Evolutionary conservation across 2,888 invertebrate species (phyloP).

Genomic region (Yponomeuta sedellus): DNA sequence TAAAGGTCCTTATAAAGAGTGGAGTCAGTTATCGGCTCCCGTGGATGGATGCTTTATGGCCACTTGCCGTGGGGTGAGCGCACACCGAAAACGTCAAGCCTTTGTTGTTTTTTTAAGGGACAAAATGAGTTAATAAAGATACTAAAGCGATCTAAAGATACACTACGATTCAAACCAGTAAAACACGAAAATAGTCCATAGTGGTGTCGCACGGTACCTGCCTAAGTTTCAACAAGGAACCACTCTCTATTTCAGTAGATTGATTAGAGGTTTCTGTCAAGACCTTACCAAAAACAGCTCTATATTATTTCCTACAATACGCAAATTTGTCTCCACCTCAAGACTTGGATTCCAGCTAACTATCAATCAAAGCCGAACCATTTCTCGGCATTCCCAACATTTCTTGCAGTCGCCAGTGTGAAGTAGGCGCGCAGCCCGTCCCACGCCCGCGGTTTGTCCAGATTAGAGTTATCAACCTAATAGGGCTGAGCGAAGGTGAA

Average conservation of each 20-base stretch:
- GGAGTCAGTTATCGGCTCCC: conserved; percentile 48
- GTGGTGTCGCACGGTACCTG: background rate
- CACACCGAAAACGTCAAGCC: background rate
- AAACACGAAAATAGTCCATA: background rate
- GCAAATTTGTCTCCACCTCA: too few species aligned
- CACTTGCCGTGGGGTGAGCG: conserved; percentile 22
- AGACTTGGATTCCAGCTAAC: background rate
- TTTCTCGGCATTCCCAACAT: background rate
- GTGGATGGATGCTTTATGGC: conserved; percentile 48
- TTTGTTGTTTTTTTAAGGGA: background rate
- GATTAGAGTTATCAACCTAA: conserved; percentile 20
- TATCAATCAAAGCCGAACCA: conserved; percentile 4
- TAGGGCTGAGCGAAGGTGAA: conserved; percentile 15
- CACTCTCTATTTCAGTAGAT: background rate
- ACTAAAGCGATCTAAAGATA: background rate
- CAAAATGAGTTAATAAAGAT: background rate
- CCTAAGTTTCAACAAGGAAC: background rate
- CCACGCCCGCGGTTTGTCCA: conserved; percentile 14
- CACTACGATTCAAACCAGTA: background rate
- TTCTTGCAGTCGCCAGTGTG: conserved; percentile 7
- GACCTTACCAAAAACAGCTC: too few species aligned
- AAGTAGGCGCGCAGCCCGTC: conserved; percentile 1
- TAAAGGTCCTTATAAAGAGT: conserved; percentile 46
- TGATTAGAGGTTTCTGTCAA: too few species aligned
- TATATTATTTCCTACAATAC: too few species aligned